Evolutionary conservation across 2,888 invertebrate species (phyloP).

Genomic region (Idaea biselata): DNA sequence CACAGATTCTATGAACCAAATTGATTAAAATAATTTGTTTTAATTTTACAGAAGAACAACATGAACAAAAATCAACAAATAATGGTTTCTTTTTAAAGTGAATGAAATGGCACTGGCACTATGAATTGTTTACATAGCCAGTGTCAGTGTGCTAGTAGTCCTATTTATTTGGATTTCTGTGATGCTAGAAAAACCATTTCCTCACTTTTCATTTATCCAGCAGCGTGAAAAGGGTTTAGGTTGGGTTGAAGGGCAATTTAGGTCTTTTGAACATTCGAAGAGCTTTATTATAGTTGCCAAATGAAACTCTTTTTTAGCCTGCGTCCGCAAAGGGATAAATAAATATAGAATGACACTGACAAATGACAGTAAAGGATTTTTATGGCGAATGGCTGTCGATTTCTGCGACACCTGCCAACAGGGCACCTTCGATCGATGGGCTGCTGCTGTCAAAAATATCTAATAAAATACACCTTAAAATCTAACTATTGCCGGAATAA

Average conservation of each 20-base stretch:
- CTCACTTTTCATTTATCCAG: too few relatives aligned
- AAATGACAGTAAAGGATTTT: background rate
- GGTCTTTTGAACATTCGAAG: too few relatives aligned
- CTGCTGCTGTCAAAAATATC: conserved; percentile 73
- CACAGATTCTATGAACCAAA: background rate
- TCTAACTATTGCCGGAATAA: conserved; percentile 32
- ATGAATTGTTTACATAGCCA: background rate
- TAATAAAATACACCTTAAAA: conserved; percentile 52
- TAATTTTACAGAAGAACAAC: background rate
- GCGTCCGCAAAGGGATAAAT: background rate
- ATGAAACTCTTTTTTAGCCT: background rate
- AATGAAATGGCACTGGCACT: too few relatives aligned
- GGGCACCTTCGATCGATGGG: conserved; percentile 80
- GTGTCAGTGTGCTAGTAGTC: background rate
- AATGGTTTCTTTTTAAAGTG: too few relatives aligned
- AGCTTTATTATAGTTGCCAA: too few relatives aligned
- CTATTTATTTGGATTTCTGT: too few relatives aligned
- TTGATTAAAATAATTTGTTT: background rate
- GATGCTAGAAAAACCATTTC: too few relatives aligned
- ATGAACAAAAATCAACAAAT: background rate
- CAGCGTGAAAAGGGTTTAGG: too few relatives aligned
- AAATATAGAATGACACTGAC: background rate
- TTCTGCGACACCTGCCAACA: conserved; percentile 74
- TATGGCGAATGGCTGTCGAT: background rate
- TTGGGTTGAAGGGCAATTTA: too few relatives aligned